Evolutionary conservation across 2,113 vertebrate genomes (phyloP).

Genomic region (Chaetops frenatus): DNA sequence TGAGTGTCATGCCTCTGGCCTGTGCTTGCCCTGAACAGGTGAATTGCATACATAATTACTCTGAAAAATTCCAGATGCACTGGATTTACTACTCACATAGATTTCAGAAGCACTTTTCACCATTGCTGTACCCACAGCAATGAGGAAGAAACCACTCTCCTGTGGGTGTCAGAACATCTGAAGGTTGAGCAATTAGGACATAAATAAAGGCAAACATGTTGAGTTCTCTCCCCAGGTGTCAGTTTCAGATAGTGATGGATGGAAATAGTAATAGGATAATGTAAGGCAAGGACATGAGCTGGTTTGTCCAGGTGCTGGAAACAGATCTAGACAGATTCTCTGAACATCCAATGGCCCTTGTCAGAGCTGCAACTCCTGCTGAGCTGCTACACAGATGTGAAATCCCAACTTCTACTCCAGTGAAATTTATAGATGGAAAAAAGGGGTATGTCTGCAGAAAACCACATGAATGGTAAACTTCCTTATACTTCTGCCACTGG

Average conservation of each 20-base stretch:
- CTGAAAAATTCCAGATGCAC: conserved; percentile 7
- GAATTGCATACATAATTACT: neutral
- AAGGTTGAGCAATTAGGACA: neutral
- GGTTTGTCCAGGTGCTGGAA: conserved; percentile 13
- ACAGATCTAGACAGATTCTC: neutral
- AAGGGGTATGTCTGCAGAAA: neutral
- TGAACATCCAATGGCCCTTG: neutral
- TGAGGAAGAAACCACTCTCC: neutral
- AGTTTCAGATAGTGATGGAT: neutral
- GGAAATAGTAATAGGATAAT: neutral
- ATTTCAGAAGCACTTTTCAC: neutral
- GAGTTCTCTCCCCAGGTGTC: neutral
- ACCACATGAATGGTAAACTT: neutral
- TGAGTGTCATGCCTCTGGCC: neutral
- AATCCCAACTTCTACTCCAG: neutral
- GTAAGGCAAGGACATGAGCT: neutral
- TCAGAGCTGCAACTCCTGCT: conserved; percentile 6
- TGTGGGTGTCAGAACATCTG: neutral
- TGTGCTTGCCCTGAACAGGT: neutral
- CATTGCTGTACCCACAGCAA: neutral
- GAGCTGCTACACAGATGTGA: conserved; percentile 11
- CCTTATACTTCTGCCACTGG: neutral
- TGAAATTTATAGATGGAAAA: conserved; percentile 38
- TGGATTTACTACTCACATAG: neutral
- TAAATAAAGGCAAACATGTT: neutral